phyloP scores from a whole-genome alignment of 2,113 vertebrate genomes.

The Nannobrachium achirus region DNA sequence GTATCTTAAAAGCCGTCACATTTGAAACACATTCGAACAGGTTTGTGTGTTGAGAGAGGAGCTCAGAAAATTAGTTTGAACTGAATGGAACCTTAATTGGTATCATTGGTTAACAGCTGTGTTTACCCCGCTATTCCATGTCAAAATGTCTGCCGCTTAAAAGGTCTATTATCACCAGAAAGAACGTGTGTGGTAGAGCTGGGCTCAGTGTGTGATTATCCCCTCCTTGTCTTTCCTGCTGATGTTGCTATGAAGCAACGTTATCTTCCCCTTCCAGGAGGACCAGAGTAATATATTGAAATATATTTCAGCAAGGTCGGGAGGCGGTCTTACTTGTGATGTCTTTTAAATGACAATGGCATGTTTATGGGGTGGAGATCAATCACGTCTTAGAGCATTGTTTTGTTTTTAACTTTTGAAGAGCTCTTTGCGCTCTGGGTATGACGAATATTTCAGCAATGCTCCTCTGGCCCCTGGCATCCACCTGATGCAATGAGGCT shows the following conservation, averaged over 20 bases:
- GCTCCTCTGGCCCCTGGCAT: slow-evolving; percentile 53
- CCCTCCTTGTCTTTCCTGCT: slow-evolving; percentile 53
- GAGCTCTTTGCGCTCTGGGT: slow-evolving; percentile 69
- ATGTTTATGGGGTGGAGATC: slow-evolving; percentile 61
- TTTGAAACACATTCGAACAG: too few species aligned
- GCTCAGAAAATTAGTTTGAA: too few species aligned
- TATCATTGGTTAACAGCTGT: too few species aligned
- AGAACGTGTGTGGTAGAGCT: slow-evolving; percentile 60
- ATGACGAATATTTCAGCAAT: slow-evolving; percentile 75
- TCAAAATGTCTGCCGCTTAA: too few species aligned
- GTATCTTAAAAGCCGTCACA: too few species aligned
- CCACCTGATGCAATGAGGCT: slow-evolving; percentile 71
- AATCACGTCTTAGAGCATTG: slow-evolving; percentile 67
- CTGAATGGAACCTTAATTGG: too few species aligned
- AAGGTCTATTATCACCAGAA: slow-evolving; percentile 44
- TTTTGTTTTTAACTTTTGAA: slow-evolving; percentile 71
- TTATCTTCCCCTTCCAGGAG: slow-evolving; percentile 76
- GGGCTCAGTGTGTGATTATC: slow-evolving; percentile 48
- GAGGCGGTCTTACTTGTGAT: slow-evolving; percentile 15
- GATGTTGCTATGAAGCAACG: slow-evolving; percentile 62
- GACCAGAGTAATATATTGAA: slow-evolving; percentile 73
- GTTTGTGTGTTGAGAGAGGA: too few species aligned
- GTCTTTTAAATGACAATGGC: slow-evolving; percentile 35
- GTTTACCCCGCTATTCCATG: too few species aligned
- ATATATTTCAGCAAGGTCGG: slow-evolving; percentile 70